These are phyloP conservation scores for Calliopsis andreniformis DNA, from an alignment of 1,140 invertebrate genomes.

Conservation along the genomic window DNA sequence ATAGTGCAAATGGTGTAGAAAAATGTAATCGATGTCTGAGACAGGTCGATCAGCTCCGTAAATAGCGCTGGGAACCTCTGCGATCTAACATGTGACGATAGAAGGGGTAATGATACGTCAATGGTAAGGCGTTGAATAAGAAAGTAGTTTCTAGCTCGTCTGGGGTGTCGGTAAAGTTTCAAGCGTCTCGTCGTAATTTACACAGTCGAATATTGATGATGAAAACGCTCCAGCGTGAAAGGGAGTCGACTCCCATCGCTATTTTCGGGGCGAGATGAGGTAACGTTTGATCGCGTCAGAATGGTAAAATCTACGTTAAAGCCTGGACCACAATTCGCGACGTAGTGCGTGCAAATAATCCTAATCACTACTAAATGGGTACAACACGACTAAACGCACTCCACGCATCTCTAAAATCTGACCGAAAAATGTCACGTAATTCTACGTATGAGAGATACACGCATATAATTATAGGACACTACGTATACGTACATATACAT, in stretches of 20 bases:
- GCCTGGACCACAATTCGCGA: slow-evolving; percentile 70
- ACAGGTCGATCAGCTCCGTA: neutral
- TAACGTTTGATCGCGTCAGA: slow-evolving; percentile 22
- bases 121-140: neutral
- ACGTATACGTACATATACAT: neutral
- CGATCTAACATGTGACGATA: neutral
- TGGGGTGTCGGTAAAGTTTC: too few relatives aligned
- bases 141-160: neutral
- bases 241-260: slow-evolving; percentile 25
- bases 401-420: slow-evolving; percentile 14
- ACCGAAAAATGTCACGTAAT: slow-evolving; percentile 30
- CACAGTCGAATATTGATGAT: too few relatives aligned
- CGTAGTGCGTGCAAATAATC: slow-evolving; percentile 56
- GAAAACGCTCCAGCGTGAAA: too few relatives aligned
- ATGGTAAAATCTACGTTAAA: slow-evolving; percentile 66
- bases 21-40: slow-evolving; percentile 55
- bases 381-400: slow-evolving; percentile 51
- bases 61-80: neutral
- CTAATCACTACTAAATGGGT: slow-evolving; percentile 49
- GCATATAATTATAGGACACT: neutral
- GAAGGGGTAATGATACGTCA: neutral
- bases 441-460: slow-evolving; percentile 7
- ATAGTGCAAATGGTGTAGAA: slow-evolving; percentile 55
- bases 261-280: slow-evolving; percentile 17
- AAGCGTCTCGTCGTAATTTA: too few relatives aligned